Base-by-base conservation (phyloP, 2,113 vertebrate species). In the Actenoides hombroni region DNA sequence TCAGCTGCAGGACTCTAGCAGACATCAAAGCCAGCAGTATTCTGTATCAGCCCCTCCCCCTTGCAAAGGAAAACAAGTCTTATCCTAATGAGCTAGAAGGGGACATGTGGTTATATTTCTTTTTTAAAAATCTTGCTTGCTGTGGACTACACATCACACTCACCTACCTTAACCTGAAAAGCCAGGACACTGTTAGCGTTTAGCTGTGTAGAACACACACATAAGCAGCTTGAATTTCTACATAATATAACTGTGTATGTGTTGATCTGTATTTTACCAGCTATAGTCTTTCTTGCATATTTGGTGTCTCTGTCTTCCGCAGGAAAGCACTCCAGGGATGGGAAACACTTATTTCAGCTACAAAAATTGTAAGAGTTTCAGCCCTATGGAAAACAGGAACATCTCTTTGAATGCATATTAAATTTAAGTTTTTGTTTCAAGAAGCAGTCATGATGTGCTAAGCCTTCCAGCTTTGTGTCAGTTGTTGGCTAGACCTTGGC, bases 351-450 rank as follows among this genome's bases (percentile, higher is more conserved):
- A 2, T 56, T 90, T 68, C 16, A 71, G 24, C 35, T 48, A 37
- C 17, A 48, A 37, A 12, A 48, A 76, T 3, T 0, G 0, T 4
- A 40, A 20, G 28, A 17, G 17, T 46, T 67, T 53, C n/a, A 56
- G 7, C 23, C 26, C 35, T 44, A 19, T 23, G n/a, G 51, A 57
- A 80, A 80, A 67, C 6, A 46, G 4, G 12, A 14, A 29, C 5
- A 0, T 10, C 10, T 63, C 60, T 82, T 17, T 20, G 17, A 85
- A 13, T 7, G 8, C 10, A 4, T 2, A 24, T 6, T 4, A 59
- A 79, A 59, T 31, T 13, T 28, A 39, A 37, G 42, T 3, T 83
- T 86, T 78, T 54, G 10, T 68, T 71, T 21, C 67, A 76, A 71
- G 1, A 54, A 15, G 24, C 33, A 31, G 19, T 60, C 10, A 10